Evolutionary conservation across 2,113 vertebrate genomes (phyloP), one percentile per base, ranked within the genome.

Genomic region (Brienomyrus longianalis): DNA sequence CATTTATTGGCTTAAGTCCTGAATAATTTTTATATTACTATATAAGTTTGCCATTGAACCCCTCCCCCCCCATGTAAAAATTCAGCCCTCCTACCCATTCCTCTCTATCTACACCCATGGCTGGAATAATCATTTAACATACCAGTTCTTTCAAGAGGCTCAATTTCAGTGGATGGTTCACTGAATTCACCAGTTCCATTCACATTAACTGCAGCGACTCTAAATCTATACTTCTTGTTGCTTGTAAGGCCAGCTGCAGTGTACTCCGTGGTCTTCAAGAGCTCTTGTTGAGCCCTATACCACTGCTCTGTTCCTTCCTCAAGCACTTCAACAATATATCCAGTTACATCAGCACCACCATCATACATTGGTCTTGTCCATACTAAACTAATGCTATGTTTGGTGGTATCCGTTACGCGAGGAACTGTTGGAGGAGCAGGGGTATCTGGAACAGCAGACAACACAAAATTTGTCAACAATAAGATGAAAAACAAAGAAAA

Each of bases 351-450:
- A 90, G 96, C 94, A 74, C 98, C 98, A 23, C 98, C 98, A 0
- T 99, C 98, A 1, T 99, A 99, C 93, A 96, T 98, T 74, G 98
- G 98, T 91, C 97, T 97, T 89, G 98, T 98, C 98, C 98, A 99
- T 56, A 95, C 96, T 95, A 99, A 95, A 92, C 96, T 98, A 92
- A 99, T 98, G 94, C 98, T 99, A 91, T 97, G 97, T 92, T 97
- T 98, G 87, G 98, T 98, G 51, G 98, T 98, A 93, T 99, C 98
- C 11, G 96, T 97, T 94, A 98, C 96, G 92, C 97, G 97, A 91
- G 98, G 98, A 92, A 93, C 91, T n/a, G 98, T 98, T 90, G 98
- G 98, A 90, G 97, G 91, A 91, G 97, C 98, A 89, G 98, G 98
- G 62, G 97, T 98, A 91, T 99, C 98, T 99, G 92, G 13, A 86